These are phyloP conservation scores for Hirtodrosophila cameraria DNA, from an alignment of 2,888 invertebrate species.

Conservation along the genomic window DNA sequence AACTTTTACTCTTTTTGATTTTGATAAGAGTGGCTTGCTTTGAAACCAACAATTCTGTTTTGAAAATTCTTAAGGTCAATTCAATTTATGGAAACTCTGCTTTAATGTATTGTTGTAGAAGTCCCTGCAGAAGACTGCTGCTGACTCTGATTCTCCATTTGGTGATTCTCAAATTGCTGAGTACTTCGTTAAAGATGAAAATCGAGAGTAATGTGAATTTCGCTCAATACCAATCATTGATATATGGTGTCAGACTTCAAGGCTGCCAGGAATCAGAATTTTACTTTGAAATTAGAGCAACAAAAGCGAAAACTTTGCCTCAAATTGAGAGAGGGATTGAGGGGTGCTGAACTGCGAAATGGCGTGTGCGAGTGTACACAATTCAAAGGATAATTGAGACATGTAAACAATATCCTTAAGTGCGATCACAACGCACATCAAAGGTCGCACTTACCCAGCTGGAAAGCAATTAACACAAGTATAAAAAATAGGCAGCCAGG, in stretches of 20 bases:
- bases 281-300: constrained; percentile 65
- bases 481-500: constrained; percentile 22
- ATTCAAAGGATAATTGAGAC: constrained; percentile 77
- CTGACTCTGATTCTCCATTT: background rate
- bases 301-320: constrained; percentile 37
- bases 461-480: constrained; percentile 74
- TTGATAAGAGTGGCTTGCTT: too few relatives aligned
- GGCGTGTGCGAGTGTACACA: constrained; percentile 42
- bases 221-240: background rate
- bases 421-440: constrained; percentile 63
- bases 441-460: constrained; percentile 58
- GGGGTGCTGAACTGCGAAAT: constrained; percentile 15
- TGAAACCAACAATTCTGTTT: too few relatives aligned
- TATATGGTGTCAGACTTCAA: constrained; percentile 36
- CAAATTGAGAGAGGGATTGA: background rate
- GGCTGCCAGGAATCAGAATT: constrained; percentile 39
- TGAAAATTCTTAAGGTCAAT: too few relatives aligned
- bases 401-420: constrained; percentile 75
- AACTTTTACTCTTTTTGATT: too few relatives aligned
- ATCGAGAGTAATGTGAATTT: constrained; percentile 5
- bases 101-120: too few relatives aligned
- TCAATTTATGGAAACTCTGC: too few relatives aligned
- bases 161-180: too few relatives aligned
- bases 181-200: constrained; percentile 22
- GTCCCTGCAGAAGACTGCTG: too few relatives aligned